Base-by-base conservation (phyloP, 2,888 invertebrate species). In the Mesorhabditis belari region DNA sequence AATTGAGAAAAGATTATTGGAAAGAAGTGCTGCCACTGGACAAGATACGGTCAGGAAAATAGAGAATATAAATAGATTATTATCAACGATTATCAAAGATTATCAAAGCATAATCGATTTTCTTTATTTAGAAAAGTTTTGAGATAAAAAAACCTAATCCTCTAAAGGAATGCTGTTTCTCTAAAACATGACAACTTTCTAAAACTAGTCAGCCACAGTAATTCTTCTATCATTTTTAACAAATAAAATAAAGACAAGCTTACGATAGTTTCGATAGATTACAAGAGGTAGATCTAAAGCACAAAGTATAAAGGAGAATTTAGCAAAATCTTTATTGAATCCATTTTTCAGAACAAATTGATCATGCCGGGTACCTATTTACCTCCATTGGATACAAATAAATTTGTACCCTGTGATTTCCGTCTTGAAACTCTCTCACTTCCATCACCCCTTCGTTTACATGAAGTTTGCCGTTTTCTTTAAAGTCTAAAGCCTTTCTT, bases 331-430 rank as follows among this genome's bases (percentile, higher is more conserved):
- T 55, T 9, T 49, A 28, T 21, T 21, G 61, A n/a, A n/a, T n/a
- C n/a, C n/a, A n/a, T n/a, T n/a, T 66, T 74, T 56, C 68, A 75
- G 75, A 62, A 77, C 49, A 60, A 66, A 5, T 61, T 75, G 26
- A 65, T 78, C 44, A 69, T 77, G 67, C 66, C 66, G 57, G 75
- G 77, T 21, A 78, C 77, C 25, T 76, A 75, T 56, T 60, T 79
- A 57, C 62, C 63, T 29, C 76, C 79, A 5, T 71, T 79, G 67
- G 70, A 76, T 63, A 61, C 71, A 12, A 54, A 55, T 12, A 67
- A 69, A n/a, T 80, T 80, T 62, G 71, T 74, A 29, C 71, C 77
- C 53, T 75, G 74, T 9, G 77, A 76, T n/a, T 71, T 73, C 57
- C 62, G 60, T 24, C 63, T 77, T 28, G 73, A 76, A 49, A 74